phyloP scores from a whole-genome alignment of 2,113 vertebrate genomes.

The Gambusia holbrooki region DNA sequence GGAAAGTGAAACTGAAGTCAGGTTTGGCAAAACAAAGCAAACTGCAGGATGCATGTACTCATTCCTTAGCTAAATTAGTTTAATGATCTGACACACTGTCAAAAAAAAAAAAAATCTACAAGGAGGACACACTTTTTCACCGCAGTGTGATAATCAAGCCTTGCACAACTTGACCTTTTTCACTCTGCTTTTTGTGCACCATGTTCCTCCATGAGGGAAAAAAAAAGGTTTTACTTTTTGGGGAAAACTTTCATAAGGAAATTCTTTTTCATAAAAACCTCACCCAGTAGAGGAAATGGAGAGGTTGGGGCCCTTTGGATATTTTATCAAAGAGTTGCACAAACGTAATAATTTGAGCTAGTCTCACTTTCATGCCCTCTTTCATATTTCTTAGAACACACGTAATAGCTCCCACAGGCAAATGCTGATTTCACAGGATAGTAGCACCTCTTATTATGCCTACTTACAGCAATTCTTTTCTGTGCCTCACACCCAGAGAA shows the following conservation, averaged over 20 bases:
- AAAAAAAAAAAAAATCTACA: background rate
- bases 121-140: background rate
- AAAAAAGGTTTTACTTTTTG: background rate
- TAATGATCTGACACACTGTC: background rate
- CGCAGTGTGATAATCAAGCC: background rate
- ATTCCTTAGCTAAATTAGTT: background rate
- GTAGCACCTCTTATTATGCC: constrained; percentile 57
- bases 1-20: no score
- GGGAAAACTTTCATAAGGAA: constrained; percentile 18
- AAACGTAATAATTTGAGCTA: constrained; percentile 19
- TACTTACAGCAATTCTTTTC: constrained; percentile 58
- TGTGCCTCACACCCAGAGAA: constrained; percentile 42
- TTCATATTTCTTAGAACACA: constrained; percentile 47
- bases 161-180: background rate
- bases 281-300: background rate
- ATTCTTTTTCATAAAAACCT: constrained; percentile 1
- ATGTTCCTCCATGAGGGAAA: background rate
- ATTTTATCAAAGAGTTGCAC: constrained; percentile 30
- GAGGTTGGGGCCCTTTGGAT: constrained; percentile 14
- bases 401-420: constrained; percentile 32
- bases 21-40: background rate
- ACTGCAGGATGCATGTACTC: background rate
- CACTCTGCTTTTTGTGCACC: background rate
- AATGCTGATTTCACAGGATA: constrained; percentile 51
- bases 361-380: constrained; percentile 15